Conservation (phyloP, 2,113 vertebrate species). For the Tenebrosternarchus preto region DNA sequence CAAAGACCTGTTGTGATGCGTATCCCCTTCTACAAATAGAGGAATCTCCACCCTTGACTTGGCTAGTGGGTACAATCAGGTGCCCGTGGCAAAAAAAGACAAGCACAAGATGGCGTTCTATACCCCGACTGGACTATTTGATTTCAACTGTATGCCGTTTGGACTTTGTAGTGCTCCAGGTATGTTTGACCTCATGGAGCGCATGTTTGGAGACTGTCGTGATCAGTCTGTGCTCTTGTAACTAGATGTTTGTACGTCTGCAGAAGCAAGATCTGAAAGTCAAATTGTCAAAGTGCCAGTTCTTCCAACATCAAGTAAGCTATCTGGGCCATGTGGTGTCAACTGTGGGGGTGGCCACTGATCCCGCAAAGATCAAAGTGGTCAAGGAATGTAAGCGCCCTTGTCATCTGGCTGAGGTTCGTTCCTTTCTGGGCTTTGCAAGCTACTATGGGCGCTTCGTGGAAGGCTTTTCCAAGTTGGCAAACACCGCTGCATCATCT, state of each 20-base stretch:
- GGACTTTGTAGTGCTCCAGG: background rate
- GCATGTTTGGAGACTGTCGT: slow-evolving; percentile 13
- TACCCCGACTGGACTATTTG: background rate
- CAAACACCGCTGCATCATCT: background rate
- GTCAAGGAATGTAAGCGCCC: slow-evolving; percentile 4
- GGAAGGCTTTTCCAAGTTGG: background rate
- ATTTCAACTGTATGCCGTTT: background rate
- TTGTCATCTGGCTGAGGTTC: background rate
- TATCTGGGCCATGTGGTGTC: slow-evolving; percentile 38
- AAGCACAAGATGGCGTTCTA: slow-evolving; percentile 22
- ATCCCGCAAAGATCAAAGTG: slow-evolving; percentile 16
- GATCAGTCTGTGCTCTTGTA: slow-evolving; percentile 30
- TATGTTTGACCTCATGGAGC: slow-evolving; percentile 16
- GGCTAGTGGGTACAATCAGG: slow-evolving; percentile 27
- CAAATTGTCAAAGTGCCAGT: slow-evolving; percentile 25
- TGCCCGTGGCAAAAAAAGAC: slow-evolving; percentile 2
- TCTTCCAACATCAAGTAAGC: slow-evolving; percentile 7
- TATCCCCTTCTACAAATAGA: background rate
- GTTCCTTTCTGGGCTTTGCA: no score
- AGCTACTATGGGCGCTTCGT: slow-evolving; percentile 12
- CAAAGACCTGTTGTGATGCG: background rate
- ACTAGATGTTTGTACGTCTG: background rate
- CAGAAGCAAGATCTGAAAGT: slow-evolving; percentile 17
- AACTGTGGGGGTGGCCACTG: slow-evolving; percentile 32
- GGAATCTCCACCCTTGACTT: slow-evolving; percentile 11